Base-by-base conservation (phyloP, 2,888 invertebrate genomes). In the Parnassius apollo region DNA sequence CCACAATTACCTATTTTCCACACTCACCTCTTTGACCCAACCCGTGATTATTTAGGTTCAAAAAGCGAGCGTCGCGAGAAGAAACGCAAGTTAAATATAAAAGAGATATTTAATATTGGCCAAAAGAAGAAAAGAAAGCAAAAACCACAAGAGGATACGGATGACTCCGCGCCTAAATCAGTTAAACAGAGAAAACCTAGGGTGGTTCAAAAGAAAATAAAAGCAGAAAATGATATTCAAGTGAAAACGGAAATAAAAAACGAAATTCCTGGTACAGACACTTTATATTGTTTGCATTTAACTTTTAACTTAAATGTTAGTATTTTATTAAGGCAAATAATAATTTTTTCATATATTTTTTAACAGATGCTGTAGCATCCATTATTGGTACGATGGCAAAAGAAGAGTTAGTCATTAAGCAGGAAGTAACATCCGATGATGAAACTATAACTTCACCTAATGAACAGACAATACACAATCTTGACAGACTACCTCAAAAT, bases 1-100 rank as follows among this genome's bases (percentile, higher is more conserved):
- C 66, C 65, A 3, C 54, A 59, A 57, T 53, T 71, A 4, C 79
- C 83, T 1, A 73, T 77, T 1, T 85, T 75, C 67, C 89, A 92
- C 67, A 92, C 83, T 3, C 92, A 92, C 64, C 78, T 92, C 0
- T 92, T 92, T 68, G 92, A 92, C 65, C 92, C 92, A 0, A 81
- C 91, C 2, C 77, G 91, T 22, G 92, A 92, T 70, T 92, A 92
- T 67, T 71, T 92, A 66, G 85, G 91, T 9, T 93, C 94, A 0
- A 95, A 95, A 79, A 94, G 94, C 74, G 95, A 95, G 74, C 88
- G 95, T 1, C 90, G 95, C 7, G 94, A 94, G 74, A 94, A 93
- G 77, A 95, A 95, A 80, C 85, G 95, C 7, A 95, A 95, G 74
- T 82, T 95, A 48, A 94, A 94, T 67, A 94, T 95, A 0, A 94